A percentile compares a stretch with the other conserved stretches of the same genome.
Conservation (phyloP, 2,888 invertebrate genomes). For the Noctua janthe region DNA sequence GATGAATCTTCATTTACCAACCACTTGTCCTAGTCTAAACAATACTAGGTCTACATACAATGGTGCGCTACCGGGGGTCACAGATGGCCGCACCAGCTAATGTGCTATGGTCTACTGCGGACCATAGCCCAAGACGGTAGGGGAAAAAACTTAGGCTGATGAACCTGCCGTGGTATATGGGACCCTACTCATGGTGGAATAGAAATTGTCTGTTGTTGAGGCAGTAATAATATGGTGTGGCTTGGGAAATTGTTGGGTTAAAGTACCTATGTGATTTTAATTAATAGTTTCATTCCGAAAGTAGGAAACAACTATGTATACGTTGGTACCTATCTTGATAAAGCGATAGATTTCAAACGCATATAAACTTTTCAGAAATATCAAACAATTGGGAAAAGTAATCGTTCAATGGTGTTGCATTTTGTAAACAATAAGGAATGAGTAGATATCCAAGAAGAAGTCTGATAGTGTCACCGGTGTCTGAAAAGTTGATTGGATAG, state of each 20-base stretch:
- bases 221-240: constrained; percentile 18
- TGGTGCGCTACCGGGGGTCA: constrained; percentile 85
- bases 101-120: constrained; percentile 79
- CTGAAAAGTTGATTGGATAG: not conserved
- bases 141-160: constrained; percentile 73
- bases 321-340: not conserved
- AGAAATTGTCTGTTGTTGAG: constrained; percentile 24
- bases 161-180: constrained; percentile 71
- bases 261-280: constrained; percentile 8
- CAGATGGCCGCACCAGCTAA: constrained; percentile 82
- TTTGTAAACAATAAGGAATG: not conserved
- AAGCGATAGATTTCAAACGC: not conserved
- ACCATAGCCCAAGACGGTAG: constrained; percentile 70
- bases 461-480: not conserved
- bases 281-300: constrained; percentile 8
- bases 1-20: not conserved
- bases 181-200: constrained; percentile 25
- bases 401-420: not conserved
- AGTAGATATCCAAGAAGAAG: not conserved
- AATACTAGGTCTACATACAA: constrained; percentile 62
- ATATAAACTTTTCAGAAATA: not conserved
- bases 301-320: not conserved
- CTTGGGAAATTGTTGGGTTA: not conserved
- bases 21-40: constrained; percentile 54
- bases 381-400: not conserved